phyloP scores from a whole-genome alignment of 2,113 vertebrate species.

The Peromyscus maniculatus region DNA sequence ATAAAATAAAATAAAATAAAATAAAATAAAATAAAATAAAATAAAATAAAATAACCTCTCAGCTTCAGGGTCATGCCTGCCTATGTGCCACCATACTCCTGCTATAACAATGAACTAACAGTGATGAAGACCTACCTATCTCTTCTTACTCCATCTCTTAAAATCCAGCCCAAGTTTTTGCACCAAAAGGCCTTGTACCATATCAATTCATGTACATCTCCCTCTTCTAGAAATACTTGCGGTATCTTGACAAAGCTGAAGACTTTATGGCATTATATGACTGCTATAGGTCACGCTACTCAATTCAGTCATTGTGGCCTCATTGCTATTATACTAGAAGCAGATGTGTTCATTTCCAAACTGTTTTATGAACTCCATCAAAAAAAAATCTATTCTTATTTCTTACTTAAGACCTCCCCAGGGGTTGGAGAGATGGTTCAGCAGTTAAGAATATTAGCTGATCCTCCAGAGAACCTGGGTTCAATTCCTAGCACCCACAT shows the following conservation, averaged over 20 bases:
- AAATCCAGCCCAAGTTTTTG: not conserved
- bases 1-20: too few species aligned
- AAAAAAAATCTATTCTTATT: not conserved
- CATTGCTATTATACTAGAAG: not conserved
- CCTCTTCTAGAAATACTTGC: not conserved
- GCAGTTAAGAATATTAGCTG: too few species aligned
- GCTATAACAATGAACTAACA: not conserved
- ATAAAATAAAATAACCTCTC: not conserved
- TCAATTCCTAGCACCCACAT: too few species aligned
- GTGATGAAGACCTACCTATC: not conserved
- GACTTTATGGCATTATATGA: not conserved
- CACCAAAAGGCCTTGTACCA: not conserved
- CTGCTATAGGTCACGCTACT: not conserved
- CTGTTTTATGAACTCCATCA: not conserved
- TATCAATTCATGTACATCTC: not conserved
- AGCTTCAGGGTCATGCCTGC: not conserved
- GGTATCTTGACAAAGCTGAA: not conserved
- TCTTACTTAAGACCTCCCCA: not conserved
- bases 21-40: too few species aligned
- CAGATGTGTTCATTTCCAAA: not conserved
- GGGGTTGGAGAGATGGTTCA: too few species aligned
- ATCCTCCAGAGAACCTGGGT: too few species aligned
- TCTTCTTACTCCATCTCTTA: not conserved
- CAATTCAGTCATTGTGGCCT: not conserved
- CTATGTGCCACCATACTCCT: too few species aligned